A percentile compares a stretch with the other conserved stretches of the same genome.
phyloP scores from a whole-genome alignment of 2,113 vertebrate genomes.

The Helogale parvula region DNA sequence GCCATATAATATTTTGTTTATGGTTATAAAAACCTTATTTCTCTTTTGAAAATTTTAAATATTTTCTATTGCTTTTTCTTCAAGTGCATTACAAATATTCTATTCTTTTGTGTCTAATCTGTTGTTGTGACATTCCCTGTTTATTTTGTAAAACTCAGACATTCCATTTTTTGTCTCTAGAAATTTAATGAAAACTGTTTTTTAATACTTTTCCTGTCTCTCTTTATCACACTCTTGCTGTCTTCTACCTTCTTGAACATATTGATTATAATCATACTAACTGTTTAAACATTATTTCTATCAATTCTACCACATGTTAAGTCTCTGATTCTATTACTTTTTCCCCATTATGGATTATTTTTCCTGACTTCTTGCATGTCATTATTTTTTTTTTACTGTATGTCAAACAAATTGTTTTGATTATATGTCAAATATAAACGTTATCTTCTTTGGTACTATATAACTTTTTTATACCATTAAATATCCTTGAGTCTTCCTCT shows the following conservation, averaged over 20 bases:
- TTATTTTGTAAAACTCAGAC: not conserved
- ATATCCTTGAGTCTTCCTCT: not conserved
- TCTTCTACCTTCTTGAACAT: not conserved
- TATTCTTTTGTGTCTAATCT: not conserved
- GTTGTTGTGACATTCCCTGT: not conserved
- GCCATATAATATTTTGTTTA: not conserved
- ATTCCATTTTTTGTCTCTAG: not conserved
- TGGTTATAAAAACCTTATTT: not conserved
- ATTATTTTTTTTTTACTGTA: not conserved
- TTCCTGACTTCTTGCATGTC: not conserved
- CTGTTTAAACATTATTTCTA: not conserved
- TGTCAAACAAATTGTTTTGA: not conserved
- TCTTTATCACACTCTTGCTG: not conserved
- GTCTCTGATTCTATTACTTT: not conserved
- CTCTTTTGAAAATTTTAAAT: not conserved
- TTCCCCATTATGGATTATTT: not conserved
- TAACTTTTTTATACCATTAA: not conserved
- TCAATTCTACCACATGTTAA: not conserved
- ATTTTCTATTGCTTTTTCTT: not conserved
- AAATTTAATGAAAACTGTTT: not conserved
- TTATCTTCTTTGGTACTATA: not conserved
- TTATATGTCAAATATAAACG: not conserved
- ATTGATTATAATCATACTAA: not conserved
- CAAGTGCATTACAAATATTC: not conserved
- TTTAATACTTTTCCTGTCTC: not conserved